Percentiles rank a stretch among this genome's conserved stretches.
These are phyloP conservation scores for Anguilla anguilla DNA, from an alignment of 2,797 vertebrate species.

Conservation along the genomic window DNA sequence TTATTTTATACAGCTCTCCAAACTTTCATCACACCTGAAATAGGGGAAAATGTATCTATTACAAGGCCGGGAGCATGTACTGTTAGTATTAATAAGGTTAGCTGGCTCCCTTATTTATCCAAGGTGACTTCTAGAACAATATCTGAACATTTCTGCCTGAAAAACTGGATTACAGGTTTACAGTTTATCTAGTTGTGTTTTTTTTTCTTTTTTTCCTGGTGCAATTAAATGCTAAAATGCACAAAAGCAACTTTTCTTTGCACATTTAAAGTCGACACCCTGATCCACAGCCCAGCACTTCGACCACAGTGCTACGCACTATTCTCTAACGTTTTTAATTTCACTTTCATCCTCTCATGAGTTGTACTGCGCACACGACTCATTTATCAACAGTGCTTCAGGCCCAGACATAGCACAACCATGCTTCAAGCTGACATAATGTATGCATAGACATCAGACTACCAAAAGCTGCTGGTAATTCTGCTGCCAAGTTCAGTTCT, in stretches of 20 bases:
- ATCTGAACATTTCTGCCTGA: not conserved
- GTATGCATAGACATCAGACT: not conserved
- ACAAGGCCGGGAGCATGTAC: not conserved
- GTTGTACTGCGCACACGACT: not conserved
- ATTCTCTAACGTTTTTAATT: not conserved
- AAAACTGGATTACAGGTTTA: too few relatives aligned
- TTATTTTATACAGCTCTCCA: not conserved
- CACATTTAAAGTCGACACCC: not conserved
- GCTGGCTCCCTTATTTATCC: not conserved
- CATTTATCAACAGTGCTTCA: not conserved
- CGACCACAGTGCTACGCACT: not conserved
- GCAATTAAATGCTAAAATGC: not conserved
- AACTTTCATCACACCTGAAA: not conserved
- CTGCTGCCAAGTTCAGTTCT: not conserved
- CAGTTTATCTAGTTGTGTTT: not conserved
- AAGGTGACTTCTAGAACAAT: not conserved
- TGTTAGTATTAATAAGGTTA: not conserved
- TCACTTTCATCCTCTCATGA: not conserved
- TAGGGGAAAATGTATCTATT: not conserved
- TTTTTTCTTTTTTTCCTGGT: not conserved
- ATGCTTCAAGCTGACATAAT: not conserved
- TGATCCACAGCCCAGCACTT: not conserved
- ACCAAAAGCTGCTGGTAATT: not conserved
- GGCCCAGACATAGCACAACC: not conserved
- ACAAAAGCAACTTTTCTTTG: slow-evolving; percentile 6